A percentile compares a stretch with the other conserved stretches of the same genome.
Evolutionary conservation across 2,888 invertebrate species (phyloP).

Genomic region (Agonopterix heracliana): DNA sequence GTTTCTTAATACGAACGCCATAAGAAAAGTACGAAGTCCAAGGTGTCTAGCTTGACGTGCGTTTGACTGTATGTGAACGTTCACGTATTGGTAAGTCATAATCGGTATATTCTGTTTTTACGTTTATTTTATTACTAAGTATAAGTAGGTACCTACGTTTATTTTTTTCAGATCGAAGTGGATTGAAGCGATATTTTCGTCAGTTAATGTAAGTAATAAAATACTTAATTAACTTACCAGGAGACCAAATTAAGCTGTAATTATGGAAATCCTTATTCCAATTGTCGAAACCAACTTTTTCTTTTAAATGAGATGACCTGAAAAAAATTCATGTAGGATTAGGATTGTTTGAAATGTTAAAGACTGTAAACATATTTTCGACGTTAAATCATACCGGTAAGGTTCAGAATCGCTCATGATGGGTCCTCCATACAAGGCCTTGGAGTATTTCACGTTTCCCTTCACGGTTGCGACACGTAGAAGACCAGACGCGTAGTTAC

Average conservation of each 20-base stretch:
- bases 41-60: too few relatives aligned
- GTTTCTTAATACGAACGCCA: too few relatives aligned
- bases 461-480: conserved; percentile 82
- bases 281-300: conserved; percentile 42
- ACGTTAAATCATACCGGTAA: conserved; percentile 42
- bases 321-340: neutral
- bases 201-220: too few relatives aligned
- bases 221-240: conserved; percentile 39
- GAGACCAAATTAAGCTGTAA: conserved; percentile 82
- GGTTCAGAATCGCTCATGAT: conserved; percentile 53
- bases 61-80: too few relatives aligned
- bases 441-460: conserved; percentile 75
- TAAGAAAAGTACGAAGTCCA: too few relatives aligned
- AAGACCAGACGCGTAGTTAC: conserved; percentile 79
- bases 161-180: too few relatives aligned
- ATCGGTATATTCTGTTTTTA: too few relatives aligned
- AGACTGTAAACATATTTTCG: neutral
- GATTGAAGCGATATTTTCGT: too few relatives aligned
- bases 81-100: too few relatives aligned
- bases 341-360: neutral
- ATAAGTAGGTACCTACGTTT: too few relatives aligned
- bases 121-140: too few relatives aligned
- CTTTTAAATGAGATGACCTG: conserved; percentile 31
- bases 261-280: conserved; percentile 80
- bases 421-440: conserved; percentile 52